A percentile compares a stretch with the other conserved stretches of the same genome.
Evolutionary conservation across 2,113 vertebrate genomes (phyloP).

Genomic region (Festucalex cinctus): DNA sequence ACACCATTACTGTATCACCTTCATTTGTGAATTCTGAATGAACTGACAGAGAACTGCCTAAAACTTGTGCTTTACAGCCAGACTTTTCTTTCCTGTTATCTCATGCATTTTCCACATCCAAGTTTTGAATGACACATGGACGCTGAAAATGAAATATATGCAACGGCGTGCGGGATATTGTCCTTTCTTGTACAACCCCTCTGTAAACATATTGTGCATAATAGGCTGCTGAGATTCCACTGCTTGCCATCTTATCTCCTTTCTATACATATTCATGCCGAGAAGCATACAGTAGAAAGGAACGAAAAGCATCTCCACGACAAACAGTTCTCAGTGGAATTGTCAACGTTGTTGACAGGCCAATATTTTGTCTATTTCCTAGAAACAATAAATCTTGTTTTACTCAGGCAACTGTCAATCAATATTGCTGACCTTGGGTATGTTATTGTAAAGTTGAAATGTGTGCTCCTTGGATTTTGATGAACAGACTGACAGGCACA

Average conservation of each 20-base stretch:
- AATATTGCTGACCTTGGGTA: constrained; percentile 29
- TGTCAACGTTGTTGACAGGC: constrained; percentile 24
- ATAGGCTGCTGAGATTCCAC: constrained; percentile 34
- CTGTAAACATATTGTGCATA: constrained; percentile 47
- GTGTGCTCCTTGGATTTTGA: not conserved
- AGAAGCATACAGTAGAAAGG: not conserved
- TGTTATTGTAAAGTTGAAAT: not conserved
- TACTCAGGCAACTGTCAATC: constrained; percentile 43
- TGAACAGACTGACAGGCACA: not conserved
- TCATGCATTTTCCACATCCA: constrained; percentile 23
- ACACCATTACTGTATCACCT: constrained; percentile 7
- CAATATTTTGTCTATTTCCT: constrained; percentile 34
- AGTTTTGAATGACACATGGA: constrained; percentile 44
- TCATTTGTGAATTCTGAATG: constrained; percentile 26
- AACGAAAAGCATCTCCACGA: constrained; percentile 16
- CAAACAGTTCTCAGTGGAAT: constrained; percentile 29
- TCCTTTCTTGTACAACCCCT: constrained; percentile 20
- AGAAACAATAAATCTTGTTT: constrained; percentile 37
- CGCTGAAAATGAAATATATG: constrained; percentile 55
- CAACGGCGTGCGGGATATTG: constrained; percentile 24
- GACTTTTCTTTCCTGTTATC: constrained; percentile 33
- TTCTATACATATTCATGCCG: constrained; percentile 24
- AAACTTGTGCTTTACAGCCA: constrained; percentile 47
- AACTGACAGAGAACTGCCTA: constrained; percentile 46
- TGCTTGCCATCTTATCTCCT: constrained; percentile 21